Conservation (phyloP, 2,797 vertebrate genomes). For the Channa striata region DNA sequence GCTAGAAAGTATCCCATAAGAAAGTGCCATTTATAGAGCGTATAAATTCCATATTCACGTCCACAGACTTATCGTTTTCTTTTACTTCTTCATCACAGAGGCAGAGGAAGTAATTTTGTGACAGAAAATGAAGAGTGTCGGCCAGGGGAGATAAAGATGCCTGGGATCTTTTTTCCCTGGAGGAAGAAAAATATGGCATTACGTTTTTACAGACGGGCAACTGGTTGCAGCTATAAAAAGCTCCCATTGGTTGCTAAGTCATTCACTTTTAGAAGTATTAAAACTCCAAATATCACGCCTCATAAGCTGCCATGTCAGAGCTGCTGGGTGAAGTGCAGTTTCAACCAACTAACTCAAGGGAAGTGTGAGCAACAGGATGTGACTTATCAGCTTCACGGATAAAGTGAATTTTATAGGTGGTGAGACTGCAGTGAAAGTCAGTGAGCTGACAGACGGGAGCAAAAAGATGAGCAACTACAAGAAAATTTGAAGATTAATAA, state of each 20-base stretch:
- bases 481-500: too few species aligned
- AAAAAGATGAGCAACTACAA: too few species aligned
- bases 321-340: constrained; percentile 21
- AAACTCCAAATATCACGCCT: constrained; percentile 49
- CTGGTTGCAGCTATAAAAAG: constrained; percentile 46
- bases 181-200: constrained; percentile 58
- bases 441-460: neutral
- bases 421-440: accelerated
- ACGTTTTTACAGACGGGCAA: constrained; percentile 59
- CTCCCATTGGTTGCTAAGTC: constrained; percentile 53
- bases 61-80: constrained; percentile 77
- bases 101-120: constrained; percentile 81
- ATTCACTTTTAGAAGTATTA: constrained; percentile 48
- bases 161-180: constrained; percentile 23
- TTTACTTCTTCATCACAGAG: constrained; percentile 78
- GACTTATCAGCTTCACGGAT: neutral
- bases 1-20: constrained; percentile 58
- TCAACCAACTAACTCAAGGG: constrained; percentile 8
- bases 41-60: constrained; percentile 78
- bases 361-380: constrained; percentile 25
- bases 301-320: constrained; percentile 47
- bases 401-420: neutral
- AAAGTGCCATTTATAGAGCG: constrained; percentile 69
- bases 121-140: constrained; percentile 71
- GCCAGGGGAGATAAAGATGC: constrained; percentile 78